Base-by-base conservation (phyloP, 2,888 invertebrate genomes). In the Slavum lentiscoides region DNA sequence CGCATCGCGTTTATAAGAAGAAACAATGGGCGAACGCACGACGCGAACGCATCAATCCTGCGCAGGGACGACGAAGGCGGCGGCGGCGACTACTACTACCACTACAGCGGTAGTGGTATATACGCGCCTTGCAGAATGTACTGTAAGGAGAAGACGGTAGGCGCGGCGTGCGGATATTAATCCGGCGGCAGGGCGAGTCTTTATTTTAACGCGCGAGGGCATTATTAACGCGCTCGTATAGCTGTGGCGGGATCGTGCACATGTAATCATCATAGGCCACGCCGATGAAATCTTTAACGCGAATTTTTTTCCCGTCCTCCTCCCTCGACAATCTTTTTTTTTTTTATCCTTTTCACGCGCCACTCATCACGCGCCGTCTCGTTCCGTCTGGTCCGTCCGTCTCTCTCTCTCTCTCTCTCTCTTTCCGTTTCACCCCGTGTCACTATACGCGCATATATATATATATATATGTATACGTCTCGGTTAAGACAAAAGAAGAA, bases 251-350 rank as follows among this genome's bases (percentile, higher is more conserved):
- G 43, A 2, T 43, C 17, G n/a, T 62, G 69, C 69, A 72, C 77
- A 64, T 62, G 72, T 30, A 30, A 30, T 30, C 1, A 80, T 80
- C 80, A 64, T 72, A 80, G 80, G 70, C 70, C 80, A 70, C 70
- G 64, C 23, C 61, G 70, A 80, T 72, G 80, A 80, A 72, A 80
- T 80, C 80, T 80, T 80, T 80, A 70, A 80, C 72, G 70, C 80
- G 80, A 80, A 80, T 80, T 70, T 70, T 77, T 77, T 77, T 70
- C 64, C 53, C 49, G 7, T 49, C 49, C 49, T 11, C 49, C 49
- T 15, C 11, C 49, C 49, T 2, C 43, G 30, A 2, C 9, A 11
- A 11, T 43, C 43, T 43, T 43, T 43, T 43, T 43, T 43, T 11
- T 11, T 70, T 76, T 69, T 67, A 30, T 30, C 30, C 30, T 76